These are phyloP conservation scores for Sebastes matsubarae DNA, from an alignment of 2,797 vertebrate genomes.

Conservation along the genomic window DNA sequence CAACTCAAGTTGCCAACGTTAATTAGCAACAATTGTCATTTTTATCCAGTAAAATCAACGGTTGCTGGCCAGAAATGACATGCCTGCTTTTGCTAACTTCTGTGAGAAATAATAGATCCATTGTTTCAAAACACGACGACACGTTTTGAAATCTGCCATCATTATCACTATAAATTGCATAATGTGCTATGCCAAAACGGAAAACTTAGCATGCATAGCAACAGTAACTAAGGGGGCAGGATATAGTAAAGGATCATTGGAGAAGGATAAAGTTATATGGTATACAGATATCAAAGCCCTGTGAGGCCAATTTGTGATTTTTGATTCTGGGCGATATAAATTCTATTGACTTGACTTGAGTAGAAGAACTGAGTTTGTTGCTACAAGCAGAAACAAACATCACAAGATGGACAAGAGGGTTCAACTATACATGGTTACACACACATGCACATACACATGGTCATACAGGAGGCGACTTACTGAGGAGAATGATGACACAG, in stretches of 20 bases:
- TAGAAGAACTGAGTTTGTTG: background rate
- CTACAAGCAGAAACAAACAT: background rate
- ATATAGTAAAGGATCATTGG: background rate
- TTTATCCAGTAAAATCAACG: background rate
- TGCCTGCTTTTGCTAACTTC: background rate
- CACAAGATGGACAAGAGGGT: background rate
- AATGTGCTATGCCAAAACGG: background rate
- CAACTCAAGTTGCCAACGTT: background rate
- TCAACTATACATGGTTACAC: background rate
- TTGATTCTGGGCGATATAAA: background rate
- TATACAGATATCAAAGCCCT: background rate
- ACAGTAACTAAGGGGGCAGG: background rate
- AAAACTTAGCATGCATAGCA: background rate
- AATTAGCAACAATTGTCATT: background rate
- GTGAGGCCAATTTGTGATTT: background rate
- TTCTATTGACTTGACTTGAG: background rate
- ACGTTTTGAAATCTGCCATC: background rate
- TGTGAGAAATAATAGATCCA: background rate
- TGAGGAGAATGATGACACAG: slow-evolving; percentile 92
- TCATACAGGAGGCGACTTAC: slow-evolving; percentile 78
- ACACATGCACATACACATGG: background rate
- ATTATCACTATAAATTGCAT: background rate
- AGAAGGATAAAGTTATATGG: background rate
- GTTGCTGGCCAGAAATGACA: background rate
- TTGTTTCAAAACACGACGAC: background rate